Conservation (phyloP, 2,797 vertebrate genomes). For the Aeoliscus strigatus region DNA sequence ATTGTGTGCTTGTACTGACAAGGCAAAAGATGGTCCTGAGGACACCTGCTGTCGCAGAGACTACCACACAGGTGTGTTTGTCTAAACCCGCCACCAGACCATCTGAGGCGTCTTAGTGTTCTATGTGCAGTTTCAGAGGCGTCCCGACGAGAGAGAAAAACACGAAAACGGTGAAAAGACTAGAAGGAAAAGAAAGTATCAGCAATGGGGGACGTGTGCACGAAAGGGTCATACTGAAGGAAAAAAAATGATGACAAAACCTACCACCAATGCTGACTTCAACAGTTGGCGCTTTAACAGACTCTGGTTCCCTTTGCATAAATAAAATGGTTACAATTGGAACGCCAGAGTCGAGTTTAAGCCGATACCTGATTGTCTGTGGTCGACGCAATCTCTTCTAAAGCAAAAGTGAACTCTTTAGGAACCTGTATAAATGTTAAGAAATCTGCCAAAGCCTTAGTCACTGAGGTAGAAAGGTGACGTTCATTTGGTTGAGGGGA, state of each 20-base stretch:
- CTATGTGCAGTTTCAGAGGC: conserved; percentile 16
- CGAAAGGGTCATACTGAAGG: conserved; percentile 2
- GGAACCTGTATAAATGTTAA: conserved; percentile 16
- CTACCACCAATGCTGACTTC: conserved; percentile 48
- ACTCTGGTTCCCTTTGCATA: conserved; percentile 8
- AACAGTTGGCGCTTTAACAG: conserved; percentile 3
- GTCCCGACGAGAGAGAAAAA: conserved; percentile 2
- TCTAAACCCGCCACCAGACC: no score
- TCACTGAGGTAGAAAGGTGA: conserved; percentile 59
- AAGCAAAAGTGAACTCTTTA: conserved; percentile 2
- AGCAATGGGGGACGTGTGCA: conserved; percentile 6
- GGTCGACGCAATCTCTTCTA: conserved; percentile 34
- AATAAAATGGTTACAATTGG: conserved; percentile 9
- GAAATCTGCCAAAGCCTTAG: conserved; percentile 23
- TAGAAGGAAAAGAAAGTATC: conserved; percentile 5
- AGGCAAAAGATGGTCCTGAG: no score
- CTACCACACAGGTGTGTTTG: no score
- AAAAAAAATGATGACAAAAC: conserved; percentile 31
- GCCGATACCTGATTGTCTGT: conserved; percentile 54
- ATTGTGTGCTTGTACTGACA: neutral
- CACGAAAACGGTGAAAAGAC: conserved; percentile 18
- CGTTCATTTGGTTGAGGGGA: conserved; percentile 38
- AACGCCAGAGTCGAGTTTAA: conserved; percentile 13
- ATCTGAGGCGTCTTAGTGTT: conserved; percentile 12
- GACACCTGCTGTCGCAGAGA: no score